Evolutionary conservation across 2,888 invertebrate species (phyloP), one percentile per base, ranked within the genome.

Genomic region (Chouioia cunea): DNA sequence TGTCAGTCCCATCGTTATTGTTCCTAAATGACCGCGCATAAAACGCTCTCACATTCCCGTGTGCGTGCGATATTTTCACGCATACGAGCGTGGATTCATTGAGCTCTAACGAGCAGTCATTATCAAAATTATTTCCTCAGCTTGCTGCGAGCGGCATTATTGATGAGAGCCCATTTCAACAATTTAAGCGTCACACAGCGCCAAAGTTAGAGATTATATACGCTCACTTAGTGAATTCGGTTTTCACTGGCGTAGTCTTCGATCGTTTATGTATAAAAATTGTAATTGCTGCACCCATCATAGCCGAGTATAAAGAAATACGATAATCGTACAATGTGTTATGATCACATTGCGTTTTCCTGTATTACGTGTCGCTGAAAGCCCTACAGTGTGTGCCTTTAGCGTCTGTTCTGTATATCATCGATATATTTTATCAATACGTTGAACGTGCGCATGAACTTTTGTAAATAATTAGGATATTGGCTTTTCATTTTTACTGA

Each of bases 31-130:
- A 44, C 44, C 44, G 15, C 23, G 14, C 15, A n/a, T 46, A 53
- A 22, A 23, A 53, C n/a, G 27, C 16, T 50, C 2, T 50, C 50
- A 20, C 20, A 16, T 18, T 50, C 20, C 4, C 50, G 18, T 16
- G 8, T 12, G 50, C 22, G 4, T 6, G 43, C 36, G 36, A 23
- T 48, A 16, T 47, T 20, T 56, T 50, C 48, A 16, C 57, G 36
- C 43, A 22, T 36, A n/a, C 20, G 44, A 18, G 36, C 14, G 15
- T 18, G 18, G 23, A 46, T 59, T 59, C 46, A 59, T 23, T 47
- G 23, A 27, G 52, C 46, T 53, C 59, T 66, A 66, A 59, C 66
- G 53, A 59, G 59, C 59, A 46, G 43, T 53, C 59, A 46, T 66
- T 66, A 59, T 59, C 54, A 47, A 57, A 65, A 65, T 65, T 50